Evolutionary conservation across 2,113 vertebrate genomes (phyloP).

Genomic region (Petaurus breviceps): DNA sequence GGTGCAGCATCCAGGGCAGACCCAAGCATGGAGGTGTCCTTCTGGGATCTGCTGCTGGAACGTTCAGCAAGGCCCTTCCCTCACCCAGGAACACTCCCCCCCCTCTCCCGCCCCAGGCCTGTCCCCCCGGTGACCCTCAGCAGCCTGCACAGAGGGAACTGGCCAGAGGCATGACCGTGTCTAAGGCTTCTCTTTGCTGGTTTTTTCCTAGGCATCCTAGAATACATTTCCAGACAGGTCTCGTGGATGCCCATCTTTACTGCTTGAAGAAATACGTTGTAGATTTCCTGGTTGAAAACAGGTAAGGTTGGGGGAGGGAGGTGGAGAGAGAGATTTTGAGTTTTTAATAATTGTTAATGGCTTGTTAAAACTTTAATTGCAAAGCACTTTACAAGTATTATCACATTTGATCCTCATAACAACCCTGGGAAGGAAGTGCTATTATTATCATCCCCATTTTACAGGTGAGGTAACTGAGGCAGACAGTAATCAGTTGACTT

Average conservation of each 20-base stretch:
- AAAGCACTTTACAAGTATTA: slow-evolving; percentile 39
- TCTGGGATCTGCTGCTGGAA: slow-evolving; percentile 60
- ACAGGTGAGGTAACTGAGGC: neutral
- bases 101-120: too few species aligned
- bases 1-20: slow-evolving; percentile 57
- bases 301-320: slow-evolving; percentile 83
- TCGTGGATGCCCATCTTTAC: slow-evolving; percentile 98
- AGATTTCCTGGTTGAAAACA: slow-evolving; percentile 95
- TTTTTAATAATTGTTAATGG: slow-evolving; percentile 25
- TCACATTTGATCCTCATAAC: slow-evolving; percentile 14
- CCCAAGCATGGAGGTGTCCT: slow-evolving; percentile 76
- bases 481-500: too few species aligned
- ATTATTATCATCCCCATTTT: neutral
- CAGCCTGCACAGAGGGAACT: neutral
- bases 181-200: slow-evolving; percentile 46
- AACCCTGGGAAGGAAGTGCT: slow-evolving; percentile 47
- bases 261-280: slow-evolving; percentile 97
- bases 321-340: neutral
- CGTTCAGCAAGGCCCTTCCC: slow-evolving; percentile 35
- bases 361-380: slow-evolving; percentile 50
- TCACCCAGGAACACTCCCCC: neutral
- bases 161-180: neutral
- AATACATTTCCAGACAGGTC: slow-evolving; percentile 95
- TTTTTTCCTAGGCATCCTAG: slow-evolving; percentile 90
- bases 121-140: too few species aligned